Conservation (phyloP, 92 coral and sea anemone species). For the Siderastrea siderea region DNA sequence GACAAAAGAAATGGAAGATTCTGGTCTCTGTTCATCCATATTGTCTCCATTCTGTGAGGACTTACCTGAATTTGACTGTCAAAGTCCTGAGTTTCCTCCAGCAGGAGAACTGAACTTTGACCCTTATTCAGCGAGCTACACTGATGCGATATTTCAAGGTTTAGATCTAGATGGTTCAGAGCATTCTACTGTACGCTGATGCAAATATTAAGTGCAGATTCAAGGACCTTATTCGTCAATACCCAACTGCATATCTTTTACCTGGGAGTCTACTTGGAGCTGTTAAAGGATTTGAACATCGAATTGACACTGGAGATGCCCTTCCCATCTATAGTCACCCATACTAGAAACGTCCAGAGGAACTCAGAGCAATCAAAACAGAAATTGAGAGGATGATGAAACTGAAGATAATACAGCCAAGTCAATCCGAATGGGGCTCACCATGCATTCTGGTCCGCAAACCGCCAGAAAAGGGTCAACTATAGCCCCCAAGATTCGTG, state of each 20-base stretch:
- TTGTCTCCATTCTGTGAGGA: slow-evolving; percentile 59
- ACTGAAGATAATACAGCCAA: slow-evolving; percentile 69
- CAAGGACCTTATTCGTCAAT: slow-evolving; percentile 47
- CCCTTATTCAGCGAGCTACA: slow-evolving; percentile 24
- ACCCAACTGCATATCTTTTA: slow-evolving; percentile 48
- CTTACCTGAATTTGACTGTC: slow-evolving; percentile 28
- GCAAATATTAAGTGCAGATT: slow-evolving; percentile 41
- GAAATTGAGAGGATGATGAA: slow-evolving; percentile 69
- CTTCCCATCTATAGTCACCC: slow-evolving; percentile 62
- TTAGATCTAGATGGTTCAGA: slow-evolving; percentile 33
- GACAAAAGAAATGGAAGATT: slow-evolving; percentile 68
- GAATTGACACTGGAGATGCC: slow-evolving; percentile 53
- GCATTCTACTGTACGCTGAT: slow-evolving; percentile 43
- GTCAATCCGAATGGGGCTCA: slow-evolving; percentile 69
- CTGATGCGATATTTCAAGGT: slow-evolving; percentile 36
- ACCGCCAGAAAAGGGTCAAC: slow-evolving; percentile 61
- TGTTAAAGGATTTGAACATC: slow-evolving; percentile 63
- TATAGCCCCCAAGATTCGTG: slow-evolving; percentile 70
- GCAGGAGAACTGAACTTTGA: slow-evolving; percentile 24
- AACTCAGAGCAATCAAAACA: slow-evolving; percentile 58
- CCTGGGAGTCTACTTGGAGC: slow-evolving; percentile 46
- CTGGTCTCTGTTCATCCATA: slow-evolving; percentile 74
- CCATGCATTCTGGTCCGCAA: slow-evolving; percentile 63
- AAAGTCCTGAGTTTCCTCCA: slow-evolving; percentile 43
- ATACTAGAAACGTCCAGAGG: slow-evolving; percentile 55